These are phyloP conservation scores for Odontocolon sp. DNA, from an alignment of 2,888 invertebrate genomes.

Conservation along the genomic window DNA sequence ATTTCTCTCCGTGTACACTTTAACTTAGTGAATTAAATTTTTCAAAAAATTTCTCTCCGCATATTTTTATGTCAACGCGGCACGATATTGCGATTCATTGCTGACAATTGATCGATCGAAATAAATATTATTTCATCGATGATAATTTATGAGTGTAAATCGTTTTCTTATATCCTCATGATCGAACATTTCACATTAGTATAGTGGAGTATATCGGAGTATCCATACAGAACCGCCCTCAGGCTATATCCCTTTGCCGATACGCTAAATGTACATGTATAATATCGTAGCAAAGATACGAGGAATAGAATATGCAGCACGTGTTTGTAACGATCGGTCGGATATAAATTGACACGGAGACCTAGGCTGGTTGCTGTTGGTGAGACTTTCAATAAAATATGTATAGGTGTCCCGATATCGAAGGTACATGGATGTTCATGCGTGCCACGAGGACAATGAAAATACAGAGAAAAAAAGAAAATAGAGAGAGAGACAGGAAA, in stretches of 20 bases:
- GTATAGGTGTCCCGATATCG: conserved; percentile 23
- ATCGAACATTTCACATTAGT: too few relatives aligned
- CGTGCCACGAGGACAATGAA: conserved; percentile 40
- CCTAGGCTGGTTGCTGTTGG: neutral
- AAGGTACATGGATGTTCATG: neutral
- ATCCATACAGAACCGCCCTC: conserved; percentile 24
- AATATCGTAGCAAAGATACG: conserved; percentile 14
- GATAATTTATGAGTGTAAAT: conserved; percentile 42
- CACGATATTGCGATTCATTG: conserved; percentile 1
- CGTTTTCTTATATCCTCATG: conserved; percentile 18
- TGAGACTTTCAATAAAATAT: conserved; percentile 44
- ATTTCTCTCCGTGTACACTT: neutral
- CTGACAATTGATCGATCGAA: conserved; percentile 25
- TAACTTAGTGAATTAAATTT: neutral
- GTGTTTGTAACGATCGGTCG: conserved; percentile 55
- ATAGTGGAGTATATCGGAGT: neutral
- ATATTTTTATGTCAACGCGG: neutral
- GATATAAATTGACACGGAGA: conserved; percentile 50
- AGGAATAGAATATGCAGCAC: conserved; percentile 56
- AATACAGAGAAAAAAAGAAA: too few relatives aligned
- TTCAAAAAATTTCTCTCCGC: neutral
- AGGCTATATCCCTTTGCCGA: conserved; percentile 7
- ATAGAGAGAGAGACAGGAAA: neutral
- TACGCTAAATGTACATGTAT: neutral
- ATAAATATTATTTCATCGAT: conserved; percentile 40